Percentiles rank a stretch among this genome's conserved stretches.
Evolutionary conservation across 2,113 vertebrate genomes (phyloP).

Genomic region (Eira barbara): DNA sequence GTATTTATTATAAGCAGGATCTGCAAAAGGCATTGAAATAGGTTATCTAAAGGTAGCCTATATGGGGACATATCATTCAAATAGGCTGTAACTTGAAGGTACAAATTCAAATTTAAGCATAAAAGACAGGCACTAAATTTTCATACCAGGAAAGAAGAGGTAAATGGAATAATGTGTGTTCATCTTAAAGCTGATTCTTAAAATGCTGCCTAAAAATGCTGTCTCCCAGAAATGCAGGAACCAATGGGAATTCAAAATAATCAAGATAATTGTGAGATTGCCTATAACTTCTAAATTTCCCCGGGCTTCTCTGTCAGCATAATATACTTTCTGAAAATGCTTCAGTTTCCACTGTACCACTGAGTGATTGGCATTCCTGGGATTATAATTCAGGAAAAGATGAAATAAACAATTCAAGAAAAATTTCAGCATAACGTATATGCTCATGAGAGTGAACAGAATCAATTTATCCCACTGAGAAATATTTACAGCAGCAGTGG

Average conservation of each 20-base stretch:
- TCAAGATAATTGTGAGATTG: conserved; percentile 69
- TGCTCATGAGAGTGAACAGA: not conserved
- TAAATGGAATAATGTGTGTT: conserved; percentile 45
- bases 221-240: conserved; percentile 44
- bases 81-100: not conserved
- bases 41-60: not conserved
- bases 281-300: conserved; percentile 60
- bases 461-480: not conserved
- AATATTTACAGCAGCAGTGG: not conserved
- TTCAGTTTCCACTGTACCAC: conserved; percentile 43
- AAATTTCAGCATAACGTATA: conserved; percentile 38
- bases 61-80: not conserved
- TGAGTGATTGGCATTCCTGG: conserved; percentile 52
- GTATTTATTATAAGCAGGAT: not conserved
- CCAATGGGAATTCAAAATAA: conserved; percentile 68
- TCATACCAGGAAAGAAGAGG: not conserved
- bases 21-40: not conserved
- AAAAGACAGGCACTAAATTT: not conserved
- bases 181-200: conserved; percentile 33
- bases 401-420: conserved; percentile 48
- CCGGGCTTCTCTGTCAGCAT: conserved; percentile 52
- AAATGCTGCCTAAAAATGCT: conserved; percentile 47
- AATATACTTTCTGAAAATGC: conserved; percentile 56
- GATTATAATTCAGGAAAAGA: conserved; percentile 57
- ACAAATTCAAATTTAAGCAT: not conserved